Base-by-base conservation (phyloP, 1,140 invertebrate species). In the Triops cancriformis region DNA sequence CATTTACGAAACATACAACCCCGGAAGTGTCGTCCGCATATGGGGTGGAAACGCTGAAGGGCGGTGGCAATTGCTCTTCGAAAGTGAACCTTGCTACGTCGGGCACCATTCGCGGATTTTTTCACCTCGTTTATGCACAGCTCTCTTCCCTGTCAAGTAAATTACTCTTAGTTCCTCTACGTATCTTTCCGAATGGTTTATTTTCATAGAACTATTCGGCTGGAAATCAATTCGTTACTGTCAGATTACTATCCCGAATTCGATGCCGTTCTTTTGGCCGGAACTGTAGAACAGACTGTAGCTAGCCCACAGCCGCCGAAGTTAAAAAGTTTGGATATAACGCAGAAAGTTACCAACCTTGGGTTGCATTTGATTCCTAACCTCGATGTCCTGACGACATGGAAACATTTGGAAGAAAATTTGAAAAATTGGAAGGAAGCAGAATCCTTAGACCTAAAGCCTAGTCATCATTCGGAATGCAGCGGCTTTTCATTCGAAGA, bases 1-100 rank as follows among this genome's bases (percentile, higher is more conserved):
- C 2, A 89, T 96, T 77, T 96, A 91, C 85, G 94, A 97, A 85
- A 95, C 93, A 3, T 96, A 93, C 80, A 96, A 96, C 85, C 94
- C 95, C 7, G 94, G 94, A 31, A 91, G 93, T 31, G 87, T 96
- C 14, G 89, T 96, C 11, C 88, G 91, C 76, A 92, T 97, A 76
- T 92, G 93, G 88, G 93, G 92, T 4, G 87, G 87, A 81, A 85
- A 86, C 73, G 85, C 85, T 45, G 81, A 84, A 73, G 64, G 76
- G 73, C 76, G 23, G 28, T 96, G 94, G 94, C 85, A 88, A 64
- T 86, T 91, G 73, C 84, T 96, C 73, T 96, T 93, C 93, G 90
- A 90, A 83, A 90, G 91, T 31, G 85, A 86, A 76, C 90, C 91
- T 6, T 87, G 90, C 81, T 84, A 87, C 80, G 87, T 89, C 41